Evolutionary conservation across 2,797 vertebrate species (phyloP), one percentile per base, ranked within the genome.

Genomic region (Australoheros facetus): DNA sequence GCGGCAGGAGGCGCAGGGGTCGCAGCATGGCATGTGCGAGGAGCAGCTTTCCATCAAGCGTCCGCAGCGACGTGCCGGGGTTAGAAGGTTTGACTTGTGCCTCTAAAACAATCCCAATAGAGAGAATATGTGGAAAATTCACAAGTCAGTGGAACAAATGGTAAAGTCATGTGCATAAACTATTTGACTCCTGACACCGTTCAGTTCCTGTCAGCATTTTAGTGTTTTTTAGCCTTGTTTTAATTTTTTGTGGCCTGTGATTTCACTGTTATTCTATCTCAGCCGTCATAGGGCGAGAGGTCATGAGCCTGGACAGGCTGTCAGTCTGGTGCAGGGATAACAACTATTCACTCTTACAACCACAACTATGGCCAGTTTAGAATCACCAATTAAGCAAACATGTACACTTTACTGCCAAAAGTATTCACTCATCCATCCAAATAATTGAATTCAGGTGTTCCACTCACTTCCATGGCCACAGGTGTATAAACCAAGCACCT

Each of bases 1-100:
- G 94, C 96, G 97, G 90, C 98, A 99, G 54, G 96, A 96, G 78
- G 97, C 95, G 0, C 97, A 98, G 16, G 97, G 96, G 84, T 97
- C 96, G 0, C 98, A 99, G 94, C 98, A 99, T 7, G 95, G 89
- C 64, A 94, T 78, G 1, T 96, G 94, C n/a, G 95, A 90, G 0
- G 96, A 94, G 89, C 98, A 99, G 84, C 90, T 96, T 79, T 97
- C 97, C 75, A 96, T 96, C 32, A 97, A 89, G 16, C 95, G 94
- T 55, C 97, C 92, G 0, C 98, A 99, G 85, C 96, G 96, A 1
- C 95, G 96, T 0, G 90, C 95, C 0, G 96, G 96, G 3, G 58
- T 58, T 56, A 56, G 1, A 0, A 30, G 14, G 45, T 77, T 76
- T 0, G 76, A 55, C 58, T 82, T 92, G 30, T 79, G 56, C 56